Evolutionary conservation across 1,140 invertebrate species (phyloP).

Genomic region (Mactra quadrangularis): DNA sequence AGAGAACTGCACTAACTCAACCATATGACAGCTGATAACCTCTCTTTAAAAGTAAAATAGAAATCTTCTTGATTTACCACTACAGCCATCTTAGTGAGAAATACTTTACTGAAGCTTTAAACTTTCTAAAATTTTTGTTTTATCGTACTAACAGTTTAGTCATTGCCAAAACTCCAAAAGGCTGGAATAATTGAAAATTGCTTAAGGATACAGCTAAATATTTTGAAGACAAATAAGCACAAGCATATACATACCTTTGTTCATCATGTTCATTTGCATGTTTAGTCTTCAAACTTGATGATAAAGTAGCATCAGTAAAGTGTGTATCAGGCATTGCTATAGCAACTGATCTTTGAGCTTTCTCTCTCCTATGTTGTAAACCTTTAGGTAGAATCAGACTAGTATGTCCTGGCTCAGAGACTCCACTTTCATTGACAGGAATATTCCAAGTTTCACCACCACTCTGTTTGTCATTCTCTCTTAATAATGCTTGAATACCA

Average conservation of each 20-base stretch:
- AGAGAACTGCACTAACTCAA: no score
- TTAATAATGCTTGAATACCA: constrained; percentile 25
- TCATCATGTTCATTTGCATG: not conserved
- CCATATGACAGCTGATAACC: no score
- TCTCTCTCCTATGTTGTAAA: constrained; percentile 42
- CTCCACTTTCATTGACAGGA: constrained; percentile 21
- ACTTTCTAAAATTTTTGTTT: no score
- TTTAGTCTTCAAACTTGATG: constrained; percentile 36
- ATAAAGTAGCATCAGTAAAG: constrained; percentile 40
- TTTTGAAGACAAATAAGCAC: no score
- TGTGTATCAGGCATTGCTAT: constrained; percentile 46
- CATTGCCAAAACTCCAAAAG: no score
- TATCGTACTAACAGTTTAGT: no score
- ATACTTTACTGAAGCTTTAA: no score
- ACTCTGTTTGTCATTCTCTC: not conserved
- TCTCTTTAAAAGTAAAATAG: no score
- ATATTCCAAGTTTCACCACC: constrained; percentile 42
- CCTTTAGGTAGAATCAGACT: constrained; percentile 44
- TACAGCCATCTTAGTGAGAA: no score
- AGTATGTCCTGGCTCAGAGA: constrained; percentile 34
- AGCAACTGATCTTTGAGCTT: constrained; percentile 19
- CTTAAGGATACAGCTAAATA: no score
- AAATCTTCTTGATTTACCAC: no score
- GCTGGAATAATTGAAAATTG: no score
- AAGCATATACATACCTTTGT: constrained; percentile 18